Evolutionary conservation across 2,113 vertebrate genomes (phyloP), one percentile per base, ranked within the genome.

Genomic region (Sphaerodactylus townsendi): DNA sequence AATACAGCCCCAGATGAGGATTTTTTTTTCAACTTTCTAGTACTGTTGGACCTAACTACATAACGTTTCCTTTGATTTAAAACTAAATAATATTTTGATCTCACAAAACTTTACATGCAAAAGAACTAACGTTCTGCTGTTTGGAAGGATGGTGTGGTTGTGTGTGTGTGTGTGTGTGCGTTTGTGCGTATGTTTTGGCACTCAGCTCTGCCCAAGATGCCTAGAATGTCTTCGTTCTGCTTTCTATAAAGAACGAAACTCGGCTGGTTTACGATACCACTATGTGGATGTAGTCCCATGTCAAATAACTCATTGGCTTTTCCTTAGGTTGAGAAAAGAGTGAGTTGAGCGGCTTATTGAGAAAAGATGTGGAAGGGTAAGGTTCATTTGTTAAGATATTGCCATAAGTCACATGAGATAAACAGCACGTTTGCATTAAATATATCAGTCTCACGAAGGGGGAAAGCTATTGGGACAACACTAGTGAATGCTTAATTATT

Each of bases 1-100:
- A 98, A 98, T 97, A 97, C 96, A 98, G 97, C 96, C 97, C 97
- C 96, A 98, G 95, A 96, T 95, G 95, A 96, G 95, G 93, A 96
- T 91, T 88, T 94, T 81, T 92, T 95, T 81, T 69, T 91, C 95
- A 92, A 92, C 94, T 97, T 97, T 93, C 70, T 89, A 92, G 91
- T 94, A 93, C 91, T 91, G 92, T 95, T 95, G 93, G 87, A 88
- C 91, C 90, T 93, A 91, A 85, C 90, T 77, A 88, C 93, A 94
- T 91, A 95, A 92, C 86, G 85, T 77, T 73, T 92, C 92, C 93
- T 94, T 93, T 94, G 95, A 95, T 96, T 94, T 94, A 94, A 94
- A 92, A 90, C 95, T 95, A 95, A 96, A 93, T 94, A 93, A 88
- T 88, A 86, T 81, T 95, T 95, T 92, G 94, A 96, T 95, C 93